Percentiles rank a stretch among this genome's conserved stretches.
Conservation (phyloP, 2,113 vertebrate species). For the Thamnophis sirtalis region DNA sequence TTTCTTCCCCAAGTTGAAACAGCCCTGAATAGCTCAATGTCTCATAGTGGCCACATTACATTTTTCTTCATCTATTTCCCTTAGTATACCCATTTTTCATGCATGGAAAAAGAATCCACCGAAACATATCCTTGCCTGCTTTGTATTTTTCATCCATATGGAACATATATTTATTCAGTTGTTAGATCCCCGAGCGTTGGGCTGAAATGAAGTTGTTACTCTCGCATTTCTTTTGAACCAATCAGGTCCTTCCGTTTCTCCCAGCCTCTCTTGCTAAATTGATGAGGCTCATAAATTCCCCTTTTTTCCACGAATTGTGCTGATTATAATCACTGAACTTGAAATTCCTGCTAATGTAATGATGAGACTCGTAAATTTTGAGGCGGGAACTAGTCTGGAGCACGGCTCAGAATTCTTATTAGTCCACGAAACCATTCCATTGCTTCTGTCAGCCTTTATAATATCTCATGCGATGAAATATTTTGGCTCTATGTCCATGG, state of each 20-base stretch:
- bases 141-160: conserved; percentile 22
- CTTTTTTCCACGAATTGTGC: conserved; percentile 33
- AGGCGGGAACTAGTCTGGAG: conserved; percentile 13
- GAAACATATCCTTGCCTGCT: not conserved
- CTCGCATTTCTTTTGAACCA: conserved; percentile 35
- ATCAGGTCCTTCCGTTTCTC: conserved; percentile 18
- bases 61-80: not conserved
- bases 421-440: not conserved
- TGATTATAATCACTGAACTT: conserved; percentile 45
- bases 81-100: not conserved
- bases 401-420: conserved; percentile 18
- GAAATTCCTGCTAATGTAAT: conserved; percentile 58
- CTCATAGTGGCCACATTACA: not conserved
- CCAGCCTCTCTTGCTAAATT: conserved; percentile 27
- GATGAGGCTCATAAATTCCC: conserved; percentile 45
- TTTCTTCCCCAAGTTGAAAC: not conserved
- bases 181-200: conserved; percentile 18
- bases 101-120: not conserved
- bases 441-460: conserved; percentile 23
- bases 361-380: conserved; percentile 46
- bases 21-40: not conserved
- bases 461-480: conserved; percentile 21
- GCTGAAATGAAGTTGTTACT: conserved; percentile 26
- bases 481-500: not conserved
- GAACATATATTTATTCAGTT: conserved; percentile 4